Conservation (phyloP, 2,888 invertebrate species). For the Julus scanicus region DNA sequence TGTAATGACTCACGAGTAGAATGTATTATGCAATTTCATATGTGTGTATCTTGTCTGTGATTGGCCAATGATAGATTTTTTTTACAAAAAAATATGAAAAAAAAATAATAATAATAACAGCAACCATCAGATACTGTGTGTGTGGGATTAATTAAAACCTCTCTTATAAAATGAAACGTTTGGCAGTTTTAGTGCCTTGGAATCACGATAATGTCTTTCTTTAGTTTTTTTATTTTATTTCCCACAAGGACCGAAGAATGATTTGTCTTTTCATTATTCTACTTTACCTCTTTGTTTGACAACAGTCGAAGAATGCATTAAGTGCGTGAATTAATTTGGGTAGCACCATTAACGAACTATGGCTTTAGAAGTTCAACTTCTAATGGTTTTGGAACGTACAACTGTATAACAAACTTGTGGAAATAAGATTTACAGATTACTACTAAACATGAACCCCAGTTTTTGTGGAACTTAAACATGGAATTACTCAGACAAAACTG, state of each 20-base stretch:
- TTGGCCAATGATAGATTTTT: conserved; percentile 41
- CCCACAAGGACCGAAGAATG: not conserved
- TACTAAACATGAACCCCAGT: not conserved
- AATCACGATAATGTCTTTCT: conserved; percentile 29
- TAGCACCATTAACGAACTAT: not conserved
- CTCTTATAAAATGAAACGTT: conserved; percentile 24
- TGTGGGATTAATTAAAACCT: conserved; percentile 32
- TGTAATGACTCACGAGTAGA: conserved; percentile 39
- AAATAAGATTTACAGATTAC: no score
- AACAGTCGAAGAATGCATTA: conserved; percentile 43
- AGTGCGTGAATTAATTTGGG: not conserved
- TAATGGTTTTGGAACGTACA: not conserved
- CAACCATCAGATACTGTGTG: conserved; percentile 1
- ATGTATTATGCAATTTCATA: conserved; percentile 46
- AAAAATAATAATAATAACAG: conserved; percentile 17
- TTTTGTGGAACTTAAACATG: no score
- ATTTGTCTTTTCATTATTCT: conserved; percentile 9
- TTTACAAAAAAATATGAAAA: not conserved
- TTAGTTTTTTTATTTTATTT: not conserved
- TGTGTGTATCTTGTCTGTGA: conserved; percentile 50
- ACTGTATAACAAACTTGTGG: not conserved
- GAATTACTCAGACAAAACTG: no score
- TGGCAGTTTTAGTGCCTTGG: conserved; percentile 42
- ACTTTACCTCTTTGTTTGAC: conserved; percentile 32
- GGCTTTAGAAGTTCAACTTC: not conserved